Base-by-base conservation (phyloP, 2,888 invertebrate genomes). In the Eupeodes latifasciatus region DNA sequence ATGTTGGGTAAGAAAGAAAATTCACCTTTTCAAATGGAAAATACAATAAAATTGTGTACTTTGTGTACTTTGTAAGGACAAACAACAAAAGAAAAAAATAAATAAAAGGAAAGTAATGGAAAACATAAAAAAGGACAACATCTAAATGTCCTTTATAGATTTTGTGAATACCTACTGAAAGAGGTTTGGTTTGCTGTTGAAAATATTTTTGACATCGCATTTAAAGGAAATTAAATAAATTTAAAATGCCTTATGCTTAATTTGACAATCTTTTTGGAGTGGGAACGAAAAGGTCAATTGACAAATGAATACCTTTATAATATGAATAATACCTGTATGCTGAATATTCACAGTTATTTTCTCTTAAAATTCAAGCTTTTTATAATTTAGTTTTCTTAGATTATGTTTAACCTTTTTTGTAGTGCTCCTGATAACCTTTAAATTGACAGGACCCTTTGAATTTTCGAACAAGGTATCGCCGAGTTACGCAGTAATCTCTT, bases 1-100 rank as follows among this genome's bases (percentile, higher is more conserved):
- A 97, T 97, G 97, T 93, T 97, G 81, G 96, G 97, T 97, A 91
- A 95, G 96, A 34, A 72, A 36, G 47, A 71, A 59, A 14, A 9
- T 59, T 59, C 34, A n/a, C 34, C n/a, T 59, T 59, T 59, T 72
- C 53, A 49, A 76, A 61, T 16, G 47, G 51, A 59, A 75, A 16
- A 47, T 11, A 61, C n/a, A n/a, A 44, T 61, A 62, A 11, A 16
- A 40, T 40, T 40, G n/a, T 61, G 14, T 55, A 9, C 40, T 34
- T 40, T 40, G n/a, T 61, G 14, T 55, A 9, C 40, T 34, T 95
- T 96, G 2, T 91, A 40, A 40, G 5, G 9, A 40, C 40, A 40
- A 40, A 40, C 40, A 40, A 40, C 40, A 40, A 40, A 40, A 40
- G 40, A 40, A 40, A 40, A 34, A 36, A 0, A 11, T 2, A n/a